Evolutionary conservation across 2,113 vertebrate species (phyloP), one percentile per base, ranked within the genome.

Genomic region (Trematomus loennbergii): DNA sequence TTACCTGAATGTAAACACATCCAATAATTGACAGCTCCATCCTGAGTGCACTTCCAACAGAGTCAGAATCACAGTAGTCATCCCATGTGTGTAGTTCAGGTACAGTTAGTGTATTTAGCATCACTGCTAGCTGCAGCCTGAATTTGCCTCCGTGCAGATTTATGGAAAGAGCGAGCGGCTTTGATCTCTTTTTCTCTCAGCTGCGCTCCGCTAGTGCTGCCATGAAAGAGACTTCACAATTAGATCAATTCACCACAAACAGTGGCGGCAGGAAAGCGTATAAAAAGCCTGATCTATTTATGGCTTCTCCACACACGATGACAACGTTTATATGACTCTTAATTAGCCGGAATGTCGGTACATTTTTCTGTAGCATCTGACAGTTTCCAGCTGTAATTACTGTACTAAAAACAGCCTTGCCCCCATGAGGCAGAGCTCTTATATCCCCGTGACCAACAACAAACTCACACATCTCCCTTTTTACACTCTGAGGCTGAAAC

Each of bases 141-240:
- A 48, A 54, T 78, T 29, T 54, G 66, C 49, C 33, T 80, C 65
- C 40, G 59, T 80, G 77, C 78, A 79, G 75, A 79, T 86, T 72
- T 70, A 67, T 61, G 45, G 62, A 29, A 33, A 40, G 57, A 62
- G 55, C 48, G 45, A 59, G 18, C 29, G 2, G 50, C 85, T 91
- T 91, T 91, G 85, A 89, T 89, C 69, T 81, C 6, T 40, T 57
- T 36, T 48, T 67, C 73, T 33, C 61, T 60, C 63, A 58, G 79
- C 75, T 70, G 68, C 9, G 43, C 45, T 72, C 78, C 1, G 48
- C 65, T 36, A 69, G 70, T 9, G 9, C 60, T 67, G 82, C 82
- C 70, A 86, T 70, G 80, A 90, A 86, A 91, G 87, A 91, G 82
- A 90, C 80, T 89, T 87, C 72, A 79, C 82, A 92, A 92, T 90